Base-by-base conservation (phyloP, 2,888 invertebrate species). In the Andrena hattorfiana region DNA sequence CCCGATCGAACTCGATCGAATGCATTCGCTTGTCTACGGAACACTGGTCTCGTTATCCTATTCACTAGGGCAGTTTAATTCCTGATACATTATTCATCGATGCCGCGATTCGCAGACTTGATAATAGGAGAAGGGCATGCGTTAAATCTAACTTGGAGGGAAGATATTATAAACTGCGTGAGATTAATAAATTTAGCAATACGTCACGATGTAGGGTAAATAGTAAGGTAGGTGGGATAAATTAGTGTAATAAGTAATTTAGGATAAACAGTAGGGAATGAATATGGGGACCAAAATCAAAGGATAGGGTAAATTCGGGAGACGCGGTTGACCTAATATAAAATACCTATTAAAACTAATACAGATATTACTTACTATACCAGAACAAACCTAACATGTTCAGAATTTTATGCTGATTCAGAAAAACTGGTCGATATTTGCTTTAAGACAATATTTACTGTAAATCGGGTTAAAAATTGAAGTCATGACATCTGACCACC, bases 61-160 rank as follows among this genome's bases (percentile, higher is more conserved):
- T 74, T 71, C 70, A 75, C 81, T 81, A 42, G 64, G 51, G 48
- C 32, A 66, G 63, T 48, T 73, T 60, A 74, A 74, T 73, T 74
- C 63, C 20, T 26, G 64, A 80, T 81, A 69, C 64, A 80, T 80
- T 81, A 81, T 81, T 81, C 79, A 81, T 79, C 60, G 20, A 48
- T 63, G n/a, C 28, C 7, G 7, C 23, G 7, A 35, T 59, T 76
- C 30, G 26, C 63, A 2, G 30, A 28, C 32, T 60, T 54, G 54
- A 20, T 67, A 78, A 32, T 35, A 28, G 54, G 23, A 20, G 42
- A 67, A 72, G 28, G 42, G 66, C 26, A 28, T 67, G 26, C 20
- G 51, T 59, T 20, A 23, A 16, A n/a, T 28, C 10, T 26, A 42
- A 51, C 32, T 51, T 16, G 35, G 51, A 66, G 51, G 49, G 59